Base-by-base conservation (phyloP, 35 echinoderm and acorn worm genomes). In the Nesometra sesokonis region DNA sequence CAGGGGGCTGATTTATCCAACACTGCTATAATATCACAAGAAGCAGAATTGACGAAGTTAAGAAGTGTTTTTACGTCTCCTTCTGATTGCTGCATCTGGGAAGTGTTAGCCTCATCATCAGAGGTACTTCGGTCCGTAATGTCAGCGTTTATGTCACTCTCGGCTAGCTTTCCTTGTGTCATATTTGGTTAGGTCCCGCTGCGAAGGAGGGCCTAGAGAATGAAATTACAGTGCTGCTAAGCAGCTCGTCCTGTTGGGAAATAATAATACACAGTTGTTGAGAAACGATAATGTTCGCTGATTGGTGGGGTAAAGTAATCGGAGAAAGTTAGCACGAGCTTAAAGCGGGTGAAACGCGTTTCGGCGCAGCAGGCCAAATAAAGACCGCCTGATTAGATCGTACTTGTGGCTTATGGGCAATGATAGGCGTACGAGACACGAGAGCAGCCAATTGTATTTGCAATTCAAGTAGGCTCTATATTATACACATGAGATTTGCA, bases 21-120 rank as follows among this genome's bases (percentile, higher is more conserved):
- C 3, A 88, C 92, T 13, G 92, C 92, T 84, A 90, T 93, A n/a
- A 93, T 93, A 79, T 93, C 92, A 30, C 84, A 90, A 17, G 92
- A 93, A 30, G 88, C 92, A 13, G 86, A 79, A 78, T 90, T 89
- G 35, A 93, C 92, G 77, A 93, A 93, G 77, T 93, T 89, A 29
- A 93, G 80, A 17, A 93, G 85, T 17, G 89, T 91, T 32, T 84
- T 91, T 0, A 91, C 89, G 85, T 91, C 89, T 3, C 89, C 89
- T 86, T 46, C 89, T 21, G 76, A 37, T 11, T 11, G 17, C 35
- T 35, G 34, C 35, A 67, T 67, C 21, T 67, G 52, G 8, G 52
- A 19, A 67, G 52, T 27, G 11, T 27, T 43, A 67, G 9, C 23
- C 52, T 67, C 52, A 27, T 67, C 52, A 67, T 67, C 52, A 27